phyloP scores from a whole-genome alignment of 2,113 vertebrate species.

The Hydrochoerus hydrochaeris region DNA sequence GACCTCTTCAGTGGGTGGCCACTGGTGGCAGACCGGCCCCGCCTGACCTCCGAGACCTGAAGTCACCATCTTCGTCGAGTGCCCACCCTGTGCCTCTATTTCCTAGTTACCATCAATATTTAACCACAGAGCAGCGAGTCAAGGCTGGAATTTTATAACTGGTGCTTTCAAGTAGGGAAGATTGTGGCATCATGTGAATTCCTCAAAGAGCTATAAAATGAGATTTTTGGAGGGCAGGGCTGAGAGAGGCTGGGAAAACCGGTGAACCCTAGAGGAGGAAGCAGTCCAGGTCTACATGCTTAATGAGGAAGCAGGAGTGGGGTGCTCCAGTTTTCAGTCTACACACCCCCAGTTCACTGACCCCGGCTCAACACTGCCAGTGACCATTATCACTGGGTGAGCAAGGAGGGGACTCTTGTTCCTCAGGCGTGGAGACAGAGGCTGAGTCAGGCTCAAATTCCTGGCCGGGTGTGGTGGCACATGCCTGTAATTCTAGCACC shows the following conservation, averaged over 20 bases:
- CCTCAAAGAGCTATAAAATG: slow-evolving; percentile 51
- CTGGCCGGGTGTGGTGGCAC: not conserved
- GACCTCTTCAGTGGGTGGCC: slow-evolving; percentile 79
- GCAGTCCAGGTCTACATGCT: not conserved
- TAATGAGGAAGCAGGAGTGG: not conserved
- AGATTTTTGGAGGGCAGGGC: not conserved
- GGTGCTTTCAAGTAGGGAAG: slow-evolving; percentile 25
- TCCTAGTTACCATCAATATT: slow-evolving; percentile 70
- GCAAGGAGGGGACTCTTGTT: not conserved
- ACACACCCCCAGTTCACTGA: not conserved
- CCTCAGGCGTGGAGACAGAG: not conserved
- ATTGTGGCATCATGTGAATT: not conserved
- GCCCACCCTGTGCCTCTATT: not conserved
- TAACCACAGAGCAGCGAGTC: slow-evolving; percentile 63
- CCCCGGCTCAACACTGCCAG: not conserved
- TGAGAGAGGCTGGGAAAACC: not conserved
- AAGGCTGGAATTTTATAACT: slow-evolving; percentile 56
- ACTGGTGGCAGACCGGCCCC: not conserved
- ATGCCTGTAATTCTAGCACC: not conserved
- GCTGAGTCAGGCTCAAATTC: not conserved
- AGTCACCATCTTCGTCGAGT: not conserved
- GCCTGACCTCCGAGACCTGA: slow-evolving; percentile 22
- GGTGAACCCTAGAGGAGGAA: not conserved
- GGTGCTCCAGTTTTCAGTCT: not conserved
- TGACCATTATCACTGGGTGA: not conserved